These are phyloP conservation scores for Aotus griseimembra DNA, from an alignment of 2,797 vertebrate species.

Conservation along the genomic window DNA sequence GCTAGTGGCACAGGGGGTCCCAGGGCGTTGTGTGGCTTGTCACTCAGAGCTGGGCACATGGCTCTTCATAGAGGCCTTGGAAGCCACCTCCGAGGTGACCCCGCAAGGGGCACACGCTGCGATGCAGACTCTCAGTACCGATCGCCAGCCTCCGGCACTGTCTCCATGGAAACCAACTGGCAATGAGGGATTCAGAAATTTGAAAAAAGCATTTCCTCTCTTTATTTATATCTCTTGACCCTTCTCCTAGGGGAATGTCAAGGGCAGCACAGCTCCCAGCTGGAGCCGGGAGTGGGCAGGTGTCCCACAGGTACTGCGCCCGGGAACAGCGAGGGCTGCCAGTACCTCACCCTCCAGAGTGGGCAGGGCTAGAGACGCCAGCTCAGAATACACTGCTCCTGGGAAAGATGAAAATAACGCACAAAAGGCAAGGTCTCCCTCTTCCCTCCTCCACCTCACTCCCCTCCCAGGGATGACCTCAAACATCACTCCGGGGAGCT, in stretches of 20 bases:
- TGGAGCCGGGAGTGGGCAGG: rapidly evolving
- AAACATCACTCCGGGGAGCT: rapidly evolving
- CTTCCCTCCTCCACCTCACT: too few relatives aligned
- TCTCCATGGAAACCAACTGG: conserved; percentile 75
- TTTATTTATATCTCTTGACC: neutral
- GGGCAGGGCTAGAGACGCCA: rapidly evolving
- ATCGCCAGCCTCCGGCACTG: conserved; percentile 72
- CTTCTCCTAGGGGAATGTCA: rapidly evolving
- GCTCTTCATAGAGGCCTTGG: neutral
- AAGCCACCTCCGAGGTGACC: neutral
- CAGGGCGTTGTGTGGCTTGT: neutral
- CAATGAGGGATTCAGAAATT: conserved; percentile 47
- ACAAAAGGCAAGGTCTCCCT: neutral
- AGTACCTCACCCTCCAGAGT: neutral
- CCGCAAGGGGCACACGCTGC: conserved; percentile 29
- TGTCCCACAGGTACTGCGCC: neutral
- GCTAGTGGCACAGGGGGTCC: neutral
- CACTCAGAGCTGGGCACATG: rapidly evolving
- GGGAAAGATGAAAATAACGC: rapidly evolving
- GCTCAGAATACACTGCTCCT: neutral
- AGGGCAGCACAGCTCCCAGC: rapidly evolving
- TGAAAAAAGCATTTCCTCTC: neutral
- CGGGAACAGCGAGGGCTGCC: neutral
- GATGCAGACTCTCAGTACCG: conserved; percentile 50
- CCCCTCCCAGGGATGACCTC: neutral